Evolutionary conservation across 2,888 invertebrate genomes (phyloP), one percentile per base, ranked within the genome.

Genomic region (Plagiodera versicolora): DNA sequence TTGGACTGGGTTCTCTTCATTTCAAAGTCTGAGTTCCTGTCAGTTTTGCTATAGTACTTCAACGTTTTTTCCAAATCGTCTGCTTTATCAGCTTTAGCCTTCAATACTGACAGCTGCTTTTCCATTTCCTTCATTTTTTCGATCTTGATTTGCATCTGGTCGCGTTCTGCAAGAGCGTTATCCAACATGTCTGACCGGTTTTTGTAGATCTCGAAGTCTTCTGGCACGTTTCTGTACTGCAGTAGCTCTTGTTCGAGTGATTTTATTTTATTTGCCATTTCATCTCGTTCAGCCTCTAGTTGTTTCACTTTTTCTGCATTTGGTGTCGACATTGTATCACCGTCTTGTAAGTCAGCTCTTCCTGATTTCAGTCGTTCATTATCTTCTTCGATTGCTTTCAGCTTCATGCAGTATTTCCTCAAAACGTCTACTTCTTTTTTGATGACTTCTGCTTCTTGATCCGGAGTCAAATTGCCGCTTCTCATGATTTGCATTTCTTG

Each of bases 381-480:
- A 65, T 78, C 77, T 20, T 67, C 70, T 70, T 76, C 73, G 10
- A 77, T 72, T 20, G 66, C 67, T 14, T 72, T 68, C 14, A 78
- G 61, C 63, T 77, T 76, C 48, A 69, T 65, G 57, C 77, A 78
- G 60, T 76, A 77, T 56, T 71, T 71, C 62, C 74, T 78, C 45
- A 77, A 57, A 1, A 74, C 66, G 9, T 71, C 68, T 2, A 77
- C 63, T 66, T 77, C 76, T 65, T 74, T 76, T 24, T 71, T 67
- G 9, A 78, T 75, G 18, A 75, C 65, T 60, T 74, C 74, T 9
- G 75, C 72, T 68, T 75, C 74, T 58, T 74, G 70, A 46, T 75
- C 75, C 14, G 75, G 72, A 5, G 73, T 71, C 4, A 70, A 64
- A 17, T 69, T 69, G 28, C 70, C 72, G 32, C 69, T 67, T 51